phyloP scores from a whole-genome alignment of 2,797 vertebrate species.

The Perodicticus potto region DNA sequence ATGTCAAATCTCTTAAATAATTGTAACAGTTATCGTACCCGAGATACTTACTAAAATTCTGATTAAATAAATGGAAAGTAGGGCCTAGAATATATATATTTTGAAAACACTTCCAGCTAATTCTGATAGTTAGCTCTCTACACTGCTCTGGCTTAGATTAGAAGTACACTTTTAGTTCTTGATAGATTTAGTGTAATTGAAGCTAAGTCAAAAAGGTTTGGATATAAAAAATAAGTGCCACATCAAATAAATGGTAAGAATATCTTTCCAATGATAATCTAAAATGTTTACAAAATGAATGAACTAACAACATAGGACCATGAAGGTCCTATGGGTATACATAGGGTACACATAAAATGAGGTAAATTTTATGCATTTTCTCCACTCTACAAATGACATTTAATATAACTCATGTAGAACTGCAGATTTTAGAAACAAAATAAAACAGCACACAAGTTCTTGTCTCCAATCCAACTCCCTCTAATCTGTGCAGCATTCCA shows the following conservation, averaged over 20 bases:
- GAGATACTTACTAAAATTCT: slow-evolving; percentile 43
- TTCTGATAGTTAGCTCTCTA: neutral
- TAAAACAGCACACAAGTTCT: neutral
- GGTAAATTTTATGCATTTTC: neutral
- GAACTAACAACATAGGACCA: slow-evolving; percentile 8
- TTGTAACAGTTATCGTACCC: neutral
- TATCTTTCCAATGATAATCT: slow-evolving; percentile 4
- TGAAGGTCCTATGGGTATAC: no score
- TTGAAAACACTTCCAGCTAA: slow-evolving; percentile 28
- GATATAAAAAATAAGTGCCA: slow-evolving; percentile 25
- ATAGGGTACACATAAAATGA: neutral
- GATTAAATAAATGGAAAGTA: neutral
- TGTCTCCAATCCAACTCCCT: slow-evolving; percentile 3
- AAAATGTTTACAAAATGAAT: slow-evolving; percentile 44
- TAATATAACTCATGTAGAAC: slow-evolving; percentile 2
- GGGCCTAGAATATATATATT: neutral
- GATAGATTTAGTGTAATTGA: neutral
- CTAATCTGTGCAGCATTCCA: neutral
- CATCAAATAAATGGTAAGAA: slow-evolving; percentile 16
- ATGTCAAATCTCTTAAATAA: slow-evolving; percentile 16
- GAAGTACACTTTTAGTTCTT: neutral
- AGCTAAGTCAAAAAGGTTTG: slow-evolving; percentile 24
- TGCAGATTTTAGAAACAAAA: neutral
- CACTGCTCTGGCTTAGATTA: neutral
- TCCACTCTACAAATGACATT: neutral